Base-by-base conservation (phyloP, 2,797 vertebrate species). In the Sebastes goodei region DNA sequence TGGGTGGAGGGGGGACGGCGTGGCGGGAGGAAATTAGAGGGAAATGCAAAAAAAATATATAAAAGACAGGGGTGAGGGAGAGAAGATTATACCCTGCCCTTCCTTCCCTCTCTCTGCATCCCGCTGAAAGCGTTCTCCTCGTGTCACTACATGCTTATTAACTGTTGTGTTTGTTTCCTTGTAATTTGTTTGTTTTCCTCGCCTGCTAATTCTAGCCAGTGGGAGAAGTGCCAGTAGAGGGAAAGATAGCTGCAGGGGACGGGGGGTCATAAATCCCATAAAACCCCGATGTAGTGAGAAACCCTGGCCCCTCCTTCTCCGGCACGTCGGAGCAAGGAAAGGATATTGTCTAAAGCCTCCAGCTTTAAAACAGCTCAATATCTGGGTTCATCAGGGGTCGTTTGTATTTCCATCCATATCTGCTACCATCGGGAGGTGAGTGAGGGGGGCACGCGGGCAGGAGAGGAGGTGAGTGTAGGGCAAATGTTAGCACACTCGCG, bases 331-430 rank as follows among this genome's bases (percentile, higher is more conserved):
- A 89, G 87, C 76, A 85, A 83, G 76, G 71, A 83, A 71, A 85
- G 91, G 91, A 94, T 94, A 93, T 90, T 87, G 90, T 90, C 84
- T 92, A 92, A 95, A 92, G 93, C 92, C 93, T 89, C 66, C 17
- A 83, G 94, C 92, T 92, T 93, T 93, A 86, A 92, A 94, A 92
- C 90, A 80, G 91, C 93, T 96, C 91, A 88, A 94, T 95, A 96
- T 92, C 92, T 89, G 82, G 90, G 92, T 94, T 94, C 89, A 93
- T 86, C 88, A 56, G 83, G 84, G 95, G 93, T 94, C 92, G 83
- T 94, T 93, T 92, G 90, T 94, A 95, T 94, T 94, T 94, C 92
- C 92, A 96, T 96, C 94, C 90, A 94, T 95, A 95, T 93, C 92
- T 94, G 91, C 90, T 85, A 82, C 80, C 88, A 91, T 95, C 91